phyloP scores from a whole-genome alignment of 2,797 vertebrate species.

The Pitangus sulphuratus region DNA sequence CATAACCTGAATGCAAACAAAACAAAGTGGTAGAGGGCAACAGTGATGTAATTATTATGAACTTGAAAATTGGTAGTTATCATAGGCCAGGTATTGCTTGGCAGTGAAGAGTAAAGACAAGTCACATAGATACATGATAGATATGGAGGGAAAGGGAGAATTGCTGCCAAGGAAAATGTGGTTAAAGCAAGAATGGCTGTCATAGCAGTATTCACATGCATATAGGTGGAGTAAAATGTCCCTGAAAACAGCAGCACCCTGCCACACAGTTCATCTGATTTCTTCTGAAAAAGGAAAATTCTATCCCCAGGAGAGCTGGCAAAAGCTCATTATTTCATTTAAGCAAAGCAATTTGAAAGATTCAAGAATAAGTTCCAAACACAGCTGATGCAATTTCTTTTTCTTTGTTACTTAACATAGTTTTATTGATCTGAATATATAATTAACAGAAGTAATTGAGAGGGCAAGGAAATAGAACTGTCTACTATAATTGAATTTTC shows the following conservation, averaged over 20 bases:
- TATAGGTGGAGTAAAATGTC: background rate
- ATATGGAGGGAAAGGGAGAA: background rate
- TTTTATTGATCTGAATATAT: constrained; percentile 42
- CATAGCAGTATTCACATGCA: background rate
- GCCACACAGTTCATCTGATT: background rate
- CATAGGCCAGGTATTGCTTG: background rate
- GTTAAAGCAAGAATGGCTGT: background rate
- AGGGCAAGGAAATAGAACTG: background rate
- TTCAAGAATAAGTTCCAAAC: background rate
- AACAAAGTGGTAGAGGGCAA: background rate
- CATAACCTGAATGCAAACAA: background rate
- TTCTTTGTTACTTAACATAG: constrained; percentile 19
- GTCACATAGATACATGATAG: background rate
- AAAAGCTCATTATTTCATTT: background rate
- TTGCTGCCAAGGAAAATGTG: background rate
- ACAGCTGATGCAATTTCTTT: background rate
- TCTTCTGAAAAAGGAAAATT: background rate
- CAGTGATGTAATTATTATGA: background rate
- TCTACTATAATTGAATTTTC: constrained; percentile 30
- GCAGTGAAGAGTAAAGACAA: background rate
- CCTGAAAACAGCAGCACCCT: background rate
- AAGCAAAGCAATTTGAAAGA: background rate
- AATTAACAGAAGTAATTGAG: constrained; percentile 13
- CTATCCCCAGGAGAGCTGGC: background rate
- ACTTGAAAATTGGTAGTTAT: background rate